phyloP scores from a whole-genome alignment of 2,113 vertebrate genomes.

The Eleginops maclovinus region DNA sequence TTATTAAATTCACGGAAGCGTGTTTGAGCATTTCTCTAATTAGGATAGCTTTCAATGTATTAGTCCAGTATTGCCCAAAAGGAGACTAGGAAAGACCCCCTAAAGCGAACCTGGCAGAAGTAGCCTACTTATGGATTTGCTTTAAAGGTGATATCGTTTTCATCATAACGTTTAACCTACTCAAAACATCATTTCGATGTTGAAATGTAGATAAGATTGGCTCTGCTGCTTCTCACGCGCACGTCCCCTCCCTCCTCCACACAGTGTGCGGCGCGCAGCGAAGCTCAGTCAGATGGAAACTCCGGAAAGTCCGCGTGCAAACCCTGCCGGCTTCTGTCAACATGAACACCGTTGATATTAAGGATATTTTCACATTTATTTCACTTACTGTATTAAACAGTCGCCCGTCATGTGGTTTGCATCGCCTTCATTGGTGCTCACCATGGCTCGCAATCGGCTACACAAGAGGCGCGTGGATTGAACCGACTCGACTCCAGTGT shows the following conservation, averaged over 20 bases:
- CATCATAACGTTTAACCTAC: neutral
- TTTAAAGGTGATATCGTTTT: neutral
- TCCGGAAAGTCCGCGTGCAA: slow-evolving; percentile 24
- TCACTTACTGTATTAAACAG: neutral
- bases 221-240: slow-evolving; percentile 11
- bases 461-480: slow-evolving; percentile 12
- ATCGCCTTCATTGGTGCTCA: neutral
- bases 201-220: neutral
- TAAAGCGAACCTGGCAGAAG: neutral
- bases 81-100: neutral
- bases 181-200: neutral
- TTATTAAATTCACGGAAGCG: neutral
- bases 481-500: slow-evolving; percentile 41
- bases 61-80: neutral
- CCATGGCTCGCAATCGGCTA: slow-evolving; percentile 11
- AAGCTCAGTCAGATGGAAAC: slow-evolving; percentile 56
- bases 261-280: slow-evolving; percentile 4
- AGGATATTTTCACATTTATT: neutral
- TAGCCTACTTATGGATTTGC: neutral
- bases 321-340: neutral
- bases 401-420: slow-evolving; percentile 6
- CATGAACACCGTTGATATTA: neutral
- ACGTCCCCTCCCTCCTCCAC: slow-evolving; percentile 8
- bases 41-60: neutral
- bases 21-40: neutral